phyloP scores from a whole-genome alignment of 2,888 invertebrate species.

The Melinopterus prodromus region DNA sequence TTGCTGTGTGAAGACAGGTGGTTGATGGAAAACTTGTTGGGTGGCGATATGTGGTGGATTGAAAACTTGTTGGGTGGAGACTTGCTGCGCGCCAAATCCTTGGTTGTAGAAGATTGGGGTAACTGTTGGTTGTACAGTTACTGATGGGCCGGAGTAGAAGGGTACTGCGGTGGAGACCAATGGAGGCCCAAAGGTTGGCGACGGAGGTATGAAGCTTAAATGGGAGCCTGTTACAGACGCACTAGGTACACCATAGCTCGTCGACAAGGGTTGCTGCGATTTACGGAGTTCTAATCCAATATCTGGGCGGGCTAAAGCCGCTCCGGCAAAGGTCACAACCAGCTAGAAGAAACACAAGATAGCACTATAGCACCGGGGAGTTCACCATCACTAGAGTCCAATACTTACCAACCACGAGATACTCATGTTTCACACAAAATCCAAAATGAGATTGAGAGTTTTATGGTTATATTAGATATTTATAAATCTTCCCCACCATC shows the following conservation, averaged over 20 bases:
- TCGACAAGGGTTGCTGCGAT: slow-evolving; percentile 55
- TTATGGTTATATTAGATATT: slow-evolving; percentile 45
- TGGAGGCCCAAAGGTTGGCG: slow-evolving; percentile 33
- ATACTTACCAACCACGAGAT: slow-evolving; percentile 52
- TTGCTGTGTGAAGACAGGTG: not conserved
- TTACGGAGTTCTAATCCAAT: slow-evolving; percentile 65
- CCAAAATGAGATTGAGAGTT: slow-evolving; percentile 38
- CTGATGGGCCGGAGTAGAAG: slow-evolving; percentile 29
- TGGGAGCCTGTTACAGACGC: slow-evolving; percentile 41
- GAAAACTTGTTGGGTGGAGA: slow-evolving; percentile 30
- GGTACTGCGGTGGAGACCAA: slow-evolving; percentile 32
- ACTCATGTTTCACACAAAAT: slow-evolving; percentile 47
- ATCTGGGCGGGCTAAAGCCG: slow-evolving; percentile 66
- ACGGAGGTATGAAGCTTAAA: slow-evolving; percentile 42
- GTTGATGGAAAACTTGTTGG: slow-evolving; percentile 26
- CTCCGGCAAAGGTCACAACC: slow-evolving; percentile 58
- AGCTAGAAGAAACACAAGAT: slow-evolving; percentile 46
- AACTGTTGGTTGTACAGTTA: slow-evolving; percentile 20
- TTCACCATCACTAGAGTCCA: slow-evolving; percentile 15
- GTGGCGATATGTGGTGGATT: slow-evolving; percentile 24
- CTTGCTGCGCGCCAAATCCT: slow-evolving; percentile 24
- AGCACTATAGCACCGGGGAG: slow-evolving; percentile 21
- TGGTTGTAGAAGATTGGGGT: slow-evolving; percentile 25
- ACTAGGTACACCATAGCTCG: slow-evolving; percentile 60
- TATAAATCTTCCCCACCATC: slow-evolving; percentile 53